A percentile compares a stretch with the other conserved stretches of the same genome.
Conservation (phyloP, 2,113 vertebrate genomes). For the Ceyx margarethae region DNA sequence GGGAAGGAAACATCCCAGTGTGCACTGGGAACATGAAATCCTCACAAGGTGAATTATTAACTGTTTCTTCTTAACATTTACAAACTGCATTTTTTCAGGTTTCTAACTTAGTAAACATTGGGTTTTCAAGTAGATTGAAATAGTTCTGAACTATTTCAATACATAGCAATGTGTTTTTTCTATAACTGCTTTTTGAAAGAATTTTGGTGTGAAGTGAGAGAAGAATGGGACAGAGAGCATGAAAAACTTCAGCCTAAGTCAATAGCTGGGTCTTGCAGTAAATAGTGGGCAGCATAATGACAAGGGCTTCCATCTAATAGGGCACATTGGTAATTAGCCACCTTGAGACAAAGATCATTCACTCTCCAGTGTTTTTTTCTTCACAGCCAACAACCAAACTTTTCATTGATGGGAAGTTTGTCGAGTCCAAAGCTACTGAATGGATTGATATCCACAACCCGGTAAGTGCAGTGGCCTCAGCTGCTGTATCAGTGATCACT, state of each 20-base stretch:
- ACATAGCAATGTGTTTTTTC: neutral
- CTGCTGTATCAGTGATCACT: neutral
- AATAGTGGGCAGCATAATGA: neutral
- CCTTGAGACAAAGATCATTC: neutral
- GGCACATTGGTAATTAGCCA: neutral
- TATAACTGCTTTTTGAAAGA: neutral
- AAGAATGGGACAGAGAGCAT: neutral
- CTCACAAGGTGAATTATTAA: neutral
- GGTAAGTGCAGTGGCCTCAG: slow-evolving; percentile 77
- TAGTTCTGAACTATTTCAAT: neutral
- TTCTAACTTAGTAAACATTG: neutral
- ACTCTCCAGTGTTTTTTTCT: slow-evolving; percentile 12
- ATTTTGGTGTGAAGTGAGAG: neutral
- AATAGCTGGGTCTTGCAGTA: neutral
- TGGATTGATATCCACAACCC: slow-evolving; percentile 97
- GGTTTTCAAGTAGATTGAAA: neutral
- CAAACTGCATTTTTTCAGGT: neutral
- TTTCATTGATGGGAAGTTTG: slow-evolving; percentile 96
- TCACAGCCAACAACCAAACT: slow-evolving; percentile 91
- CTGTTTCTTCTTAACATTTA: neutral
- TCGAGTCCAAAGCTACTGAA: slow-evolving; percentile 91
- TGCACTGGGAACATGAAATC: neutral
- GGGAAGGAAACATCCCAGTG: neutral
- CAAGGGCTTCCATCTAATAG: neutral
- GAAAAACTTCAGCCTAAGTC: neutral